Evolutionary conservation across 2,888 invertebrate species (phyloP), one percentile per base, ranked within the genome.

Genomic region (Halictus ligatus): DNA sequence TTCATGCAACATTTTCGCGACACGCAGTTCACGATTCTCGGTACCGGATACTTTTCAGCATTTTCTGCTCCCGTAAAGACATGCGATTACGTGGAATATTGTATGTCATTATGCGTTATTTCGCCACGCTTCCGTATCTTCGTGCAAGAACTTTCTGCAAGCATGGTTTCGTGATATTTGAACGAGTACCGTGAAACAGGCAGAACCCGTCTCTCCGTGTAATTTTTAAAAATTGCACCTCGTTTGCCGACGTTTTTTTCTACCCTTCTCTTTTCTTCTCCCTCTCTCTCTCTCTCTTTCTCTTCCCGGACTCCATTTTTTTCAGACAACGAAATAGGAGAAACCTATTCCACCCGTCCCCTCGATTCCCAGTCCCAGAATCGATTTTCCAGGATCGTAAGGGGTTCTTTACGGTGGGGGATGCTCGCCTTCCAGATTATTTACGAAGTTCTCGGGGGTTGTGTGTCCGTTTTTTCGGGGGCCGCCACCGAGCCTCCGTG

Each of bases 381-480:
- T 91, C 91, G 89, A 91, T 91, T 91, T 91, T 90, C 87, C 79
- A 84, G 86, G 48, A 89, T 85, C 83, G 85, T 54, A 78, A 82
- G 78, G 83, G 81, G 84, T 79, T 87, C 82, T 79, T 83, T 75
- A 78, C 78, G 82, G 81, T 46, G 85, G 78, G 60, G 80, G 77
- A 84, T 80, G 80, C 80, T 90, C 83, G 88, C 84, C 88, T 91
- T 88, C 71, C 88, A 88, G 91, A 91, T 91, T 91, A 91, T 91
- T 91, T 91, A 91, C 91, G 85, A 91, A 91, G 80, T 91, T 85
- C 84, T 83, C 72, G 78, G 87, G 91, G 77, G 77, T 78, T 76
- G 89, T 74, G 76, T 84, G 87, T 86, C 86, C 88, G 81, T 90
- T 91, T 90, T 87, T 91, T 86, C 78, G 85, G 81, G 67, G 77